Evolutionary conservation across 2,113 vertebrate species (phyloP).

Genomic region (Peromyscus maniculatus): DNA sequence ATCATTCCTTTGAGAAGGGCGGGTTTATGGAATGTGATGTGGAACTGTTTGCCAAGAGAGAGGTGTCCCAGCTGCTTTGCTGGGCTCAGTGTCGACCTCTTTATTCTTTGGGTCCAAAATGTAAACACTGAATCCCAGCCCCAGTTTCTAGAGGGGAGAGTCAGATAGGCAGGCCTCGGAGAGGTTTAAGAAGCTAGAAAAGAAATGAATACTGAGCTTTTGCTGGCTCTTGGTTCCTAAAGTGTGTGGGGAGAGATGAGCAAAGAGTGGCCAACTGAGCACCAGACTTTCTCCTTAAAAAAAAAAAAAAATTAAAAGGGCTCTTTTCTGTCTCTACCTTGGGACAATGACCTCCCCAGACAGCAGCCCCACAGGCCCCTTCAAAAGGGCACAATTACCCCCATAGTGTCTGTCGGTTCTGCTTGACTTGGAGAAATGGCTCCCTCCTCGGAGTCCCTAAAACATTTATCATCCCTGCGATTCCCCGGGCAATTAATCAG

Average conservation of each 20-base stretch:
- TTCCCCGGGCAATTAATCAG: conserved; percentile 57
- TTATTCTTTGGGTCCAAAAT: conserved; percentile 35
- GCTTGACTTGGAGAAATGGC: conserved; percentile 36
- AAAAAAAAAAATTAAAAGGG: background rate
- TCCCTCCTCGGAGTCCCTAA: conserved; percentile 54
- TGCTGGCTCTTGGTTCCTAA: background rate
- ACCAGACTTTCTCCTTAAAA: background rate
- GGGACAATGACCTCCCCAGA: background rate
- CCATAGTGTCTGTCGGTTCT: background rate
- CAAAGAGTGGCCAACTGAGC: background rate
- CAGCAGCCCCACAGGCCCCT: background rate
- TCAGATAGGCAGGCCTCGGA: conserved; percentile 39
- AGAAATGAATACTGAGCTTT: background rate
- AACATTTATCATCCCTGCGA: conserved; percentile 66
- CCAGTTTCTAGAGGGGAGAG: conserved; percentile 49
- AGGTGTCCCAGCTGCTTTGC: conserved; percentile 68
- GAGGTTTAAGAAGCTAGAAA: conserved; percentile 8
- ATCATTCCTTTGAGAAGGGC: conserved; percentile 75
- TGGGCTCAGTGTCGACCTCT: conserved; percentile 44
- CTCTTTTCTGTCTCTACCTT: background rate
- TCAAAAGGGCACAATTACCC: background rate
- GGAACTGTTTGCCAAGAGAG: conserved; percentile 72
- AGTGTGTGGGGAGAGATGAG: background rate
- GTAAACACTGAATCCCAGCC: conserved; percentile 1
- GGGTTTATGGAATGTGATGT: conserved; percentile 71